Base-by-base conservation (phyloP, 2,888 invertebrate species). In the Euspilapteryx auroguttella region DNA sequence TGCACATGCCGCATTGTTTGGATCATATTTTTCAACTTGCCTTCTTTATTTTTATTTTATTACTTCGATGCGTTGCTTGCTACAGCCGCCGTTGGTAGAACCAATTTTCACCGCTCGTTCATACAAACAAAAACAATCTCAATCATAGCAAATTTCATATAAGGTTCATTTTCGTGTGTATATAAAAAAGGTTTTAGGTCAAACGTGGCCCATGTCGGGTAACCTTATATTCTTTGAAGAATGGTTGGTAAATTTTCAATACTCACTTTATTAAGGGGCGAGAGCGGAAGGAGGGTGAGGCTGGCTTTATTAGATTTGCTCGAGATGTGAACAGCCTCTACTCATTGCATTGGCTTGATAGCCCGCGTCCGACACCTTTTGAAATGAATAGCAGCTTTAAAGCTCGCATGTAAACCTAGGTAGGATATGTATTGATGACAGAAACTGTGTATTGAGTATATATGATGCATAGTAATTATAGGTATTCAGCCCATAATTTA, bases 211-310 rank as follows among this genome's bases (percentile, higher is more conserved):
- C 53, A 52, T 51, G 48, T 50, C 40, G 42, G 47, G 45, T 71
- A 75, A 71, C 71, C 64, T 71, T 65, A 68, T 75, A 71, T 64
- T 62, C 61, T 54, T 50, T 52, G 55, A 61, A 73, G 73, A 76
- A 76, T 71, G 68, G 68, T 64, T 69, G 69, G 69, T 73, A 76
- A 76, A 76, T 77, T 76, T 76, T 77, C 77, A 76, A 77, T 78
- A 73, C 66, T 59, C 66, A 65, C 75, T 76, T 75, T 76, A 76
- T 76, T 69, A 78, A 37, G 55, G 65, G 64, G 59, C 44, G 56
- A 49, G 47, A 53, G 52, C 55, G 65, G 61, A 55, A 55, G 49
- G 55, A 58, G 61, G 64, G 64, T 55, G 62, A 53, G 47, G 44
- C 58, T 51, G 69, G 49, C 57, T 56, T 69, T 75, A 75, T 75